Conservation (phyloP, 1,140 invertebrate species). For the Phymastichus coffea region DNA sequence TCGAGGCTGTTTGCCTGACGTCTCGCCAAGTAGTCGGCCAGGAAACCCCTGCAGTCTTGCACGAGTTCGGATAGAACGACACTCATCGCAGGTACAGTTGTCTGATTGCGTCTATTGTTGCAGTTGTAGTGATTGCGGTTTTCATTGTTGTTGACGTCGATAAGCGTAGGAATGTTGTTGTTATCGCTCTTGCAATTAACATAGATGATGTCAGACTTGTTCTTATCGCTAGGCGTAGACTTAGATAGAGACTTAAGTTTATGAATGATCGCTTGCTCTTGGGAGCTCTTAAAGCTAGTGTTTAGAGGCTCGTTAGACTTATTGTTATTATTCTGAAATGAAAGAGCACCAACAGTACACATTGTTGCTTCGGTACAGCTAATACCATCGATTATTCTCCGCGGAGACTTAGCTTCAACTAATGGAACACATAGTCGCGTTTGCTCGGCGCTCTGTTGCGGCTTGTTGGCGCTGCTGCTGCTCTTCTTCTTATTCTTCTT, state of each 20-base stretch:
- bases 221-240: slow-evolving; percentile 50
- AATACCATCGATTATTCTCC: slow-evolving; percentile 51
- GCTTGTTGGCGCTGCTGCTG: background rate
- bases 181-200: too few species aligned
- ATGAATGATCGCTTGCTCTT: background rate
- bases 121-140: background rate
- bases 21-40: slow-evolving; percentile 33
- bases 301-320: slow-evolving; percentile 55
- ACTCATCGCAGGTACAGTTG: slow-evolving; percentile 56
- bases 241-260: slow-evolving; percentile 41
- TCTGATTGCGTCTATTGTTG: too few species aligned
- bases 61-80: slow-evolving; percentile 20
- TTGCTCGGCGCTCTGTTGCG: slow-evolving; percentile 32
- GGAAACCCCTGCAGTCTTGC: slow-evolving; percentile 31
- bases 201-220: too few species aligned
- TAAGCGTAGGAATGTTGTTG: too few species aligned
- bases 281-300: slow-evolving; percentile 48
- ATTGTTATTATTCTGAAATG: slow-evolving; percentile 58
- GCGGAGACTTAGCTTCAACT: slow-evolving; percentile 33
- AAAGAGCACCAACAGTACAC: slow-evolving; percentile 59
- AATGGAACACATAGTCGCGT: slow-evolving; percentile 57
- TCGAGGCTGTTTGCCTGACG: background rate
- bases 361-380: slow-evolving; percentile 58
- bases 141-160: background rate
- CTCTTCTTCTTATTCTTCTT: too few species aligned